Percentiles rank a stretch among this genome's conserved stretches.
These are phyloP conservation scores for Mobula birostris DNA, from an alignment of 2,113 vertebrate genomes.

Conservation along the genomic window DNA sequence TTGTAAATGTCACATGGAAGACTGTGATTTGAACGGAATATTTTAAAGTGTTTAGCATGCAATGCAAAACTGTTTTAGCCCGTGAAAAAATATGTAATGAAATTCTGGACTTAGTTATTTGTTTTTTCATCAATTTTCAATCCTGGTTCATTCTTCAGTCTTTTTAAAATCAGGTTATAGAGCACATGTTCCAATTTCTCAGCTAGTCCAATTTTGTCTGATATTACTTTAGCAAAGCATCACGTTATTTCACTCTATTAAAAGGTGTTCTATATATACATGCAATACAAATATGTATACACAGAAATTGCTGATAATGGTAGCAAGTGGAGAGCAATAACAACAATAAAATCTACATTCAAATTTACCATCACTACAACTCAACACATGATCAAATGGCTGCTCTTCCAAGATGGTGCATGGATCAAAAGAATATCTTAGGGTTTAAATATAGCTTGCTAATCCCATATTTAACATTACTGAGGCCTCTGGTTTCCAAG, in stretches of 20 bases:
- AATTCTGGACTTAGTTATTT: too few relatives aligned
- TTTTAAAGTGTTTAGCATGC: too few relatives aligned
- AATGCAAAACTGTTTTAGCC: too few relatives aligned
- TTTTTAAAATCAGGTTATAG: background rate
- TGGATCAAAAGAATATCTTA: conserved; percentile 6
- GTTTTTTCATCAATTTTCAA: too few relatives aligned
- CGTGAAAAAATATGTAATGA: too few relatives aligned
- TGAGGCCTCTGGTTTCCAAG: conserved; percentile 10
- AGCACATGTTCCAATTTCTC: background rate
- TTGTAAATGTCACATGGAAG: too few relatives aligned
- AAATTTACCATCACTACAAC: background rate
- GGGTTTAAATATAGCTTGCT: background rate
- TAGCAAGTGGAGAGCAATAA: background rate
- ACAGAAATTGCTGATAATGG: background rate
- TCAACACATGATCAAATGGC: conserved; percentile 19
- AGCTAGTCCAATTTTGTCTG: background rate
- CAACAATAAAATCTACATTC: background rate
- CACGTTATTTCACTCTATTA: background rate
- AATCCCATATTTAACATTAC: background rate
- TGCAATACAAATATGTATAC: background rate
- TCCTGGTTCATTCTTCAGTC: background rate
- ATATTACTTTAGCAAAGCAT: background rate
- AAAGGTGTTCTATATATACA: background rate
- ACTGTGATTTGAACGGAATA: too few relatives aligned
- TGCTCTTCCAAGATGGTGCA: background rate